Evolutionary conservation across 2,888 invertebrate genomes (phyloP).

Genomic region (Lathronympha strigana): DNA sequence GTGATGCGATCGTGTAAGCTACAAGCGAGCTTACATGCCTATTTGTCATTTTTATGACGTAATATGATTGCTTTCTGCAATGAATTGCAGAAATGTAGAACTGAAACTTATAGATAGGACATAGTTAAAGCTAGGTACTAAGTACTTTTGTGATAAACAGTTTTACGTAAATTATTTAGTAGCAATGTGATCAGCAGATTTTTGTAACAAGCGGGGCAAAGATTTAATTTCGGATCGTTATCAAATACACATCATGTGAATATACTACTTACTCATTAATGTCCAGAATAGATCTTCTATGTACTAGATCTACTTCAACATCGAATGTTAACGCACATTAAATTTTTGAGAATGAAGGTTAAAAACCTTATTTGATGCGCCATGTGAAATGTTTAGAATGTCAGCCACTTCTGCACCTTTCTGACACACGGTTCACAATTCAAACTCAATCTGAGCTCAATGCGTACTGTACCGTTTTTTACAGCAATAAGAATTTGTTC

Average conservation of each 20-base stretch:
- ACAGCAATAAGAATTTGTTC: constrained; percentile 74
- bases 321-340: too few relatives aligned
- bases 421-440: constrained; percentile 63
- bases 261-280: too few relatives aligned
- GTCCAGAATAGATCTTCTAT: not conserved
- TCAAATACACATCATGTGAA: too few relatives aligned
- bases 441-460: constrained; percentile 71
- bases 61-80: constrained; percentile 67
- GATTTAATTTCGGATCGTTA: too few relatives aligned
- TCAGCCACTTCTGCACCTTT: constrained; percentile 49
- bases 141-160: too few relatives aligned
- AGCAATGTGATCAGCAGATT: too few relatives aligned
- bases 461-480: constrained; percentile 66
- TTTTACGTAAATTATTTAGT: too few relatives aligned
- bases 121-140: not conserved
- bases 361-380: too few relatives aligned
- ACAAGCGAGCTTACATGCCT: constrained; percentile 68
- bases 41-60: constrained; percentile 78
- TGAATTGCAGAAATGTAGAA: constrained; percentile 48
- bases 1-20: constrained; percentile 61
- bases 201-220: too few relatives aligned
- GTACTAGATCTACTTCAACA: too few relatives aligned
- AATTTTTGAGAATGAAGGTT: too few relatives aligned
- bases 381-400: not conserved
- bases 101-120: constrained; percentile 47